Conservation (phyloP, 2,797 vertebrate genomes). For the Echiichthys vipera region DNA sequence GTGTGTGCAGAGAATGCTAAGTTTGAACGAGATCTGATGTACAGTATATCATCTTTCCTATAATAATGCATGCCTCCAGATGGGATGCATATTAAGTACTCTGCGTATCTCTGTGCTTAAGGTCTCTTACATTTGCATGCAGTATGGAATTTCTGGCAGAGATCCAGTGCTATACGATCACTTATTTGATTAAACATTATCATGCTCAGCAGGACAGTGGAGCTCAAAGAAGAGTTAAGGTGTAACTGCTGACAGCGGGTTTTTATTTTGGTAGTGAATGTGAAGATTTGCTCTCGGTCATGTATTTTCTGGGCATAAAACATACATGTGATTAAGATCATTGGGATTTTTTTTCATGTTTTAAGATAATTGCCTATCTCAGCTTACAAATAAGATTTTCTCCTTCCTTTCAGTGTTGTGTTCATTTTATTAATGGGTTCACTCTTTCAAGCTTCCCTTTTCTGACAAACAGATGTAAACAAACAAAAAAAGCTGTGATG, state of each 20-base stretch:
- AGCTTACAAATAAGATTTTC: background rate
- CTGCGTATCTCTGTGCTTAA: slow-evolving; percentile 60
- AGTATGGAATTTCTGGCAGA: slow-evolving; percentile 71
- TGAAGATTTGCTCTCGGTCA: slow-evolving; percentile 17
- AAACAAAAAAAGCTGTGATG: background rate
- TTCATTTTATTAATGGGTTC: slow-evolving; percentile 27
- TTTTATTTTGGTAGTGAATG: slow-evolving; percentile 19
- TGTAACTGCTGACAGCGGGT: slow-evolving; percentile 63
- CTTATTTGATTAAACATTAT: slow-evolving; percentile 84
- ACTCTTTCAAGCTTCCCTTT: slow-evolving; percentile 10
- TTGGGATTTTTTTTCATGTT: background rate
- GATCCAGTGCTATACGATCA: slow-evolving; percentile 75
- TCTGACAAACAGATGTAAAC: slow-evolving; percentile 16
- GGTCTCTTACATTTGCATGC: slow-evolving; percentile 76
- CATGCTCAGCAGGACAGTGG: slow-evolving; percentile 65
- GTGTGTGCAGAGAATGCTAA: background rate
- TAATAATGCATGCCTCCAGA: slow-evolving; percentile 60
- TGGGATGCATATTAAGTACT: slow-evolving; percentile 71
- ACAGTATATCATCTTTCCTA: slow-evolving; percentile 15
- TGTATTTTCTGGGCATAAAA: slow-evolving; percentile 7
- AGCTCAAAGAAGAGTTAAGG: slow-evolving; percentile 50
- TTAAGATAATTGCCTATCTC: background rate
- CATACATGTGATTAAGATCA: background rate
- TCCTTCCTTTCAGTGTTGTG: slow-evolving; percentile 1
- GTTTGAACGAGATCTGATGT: slow-evolving; percentile 28